Evolutionary conservation across 2,888 invertebrate species (phyloP).

Genomic region (Helleia helle): DNA sequence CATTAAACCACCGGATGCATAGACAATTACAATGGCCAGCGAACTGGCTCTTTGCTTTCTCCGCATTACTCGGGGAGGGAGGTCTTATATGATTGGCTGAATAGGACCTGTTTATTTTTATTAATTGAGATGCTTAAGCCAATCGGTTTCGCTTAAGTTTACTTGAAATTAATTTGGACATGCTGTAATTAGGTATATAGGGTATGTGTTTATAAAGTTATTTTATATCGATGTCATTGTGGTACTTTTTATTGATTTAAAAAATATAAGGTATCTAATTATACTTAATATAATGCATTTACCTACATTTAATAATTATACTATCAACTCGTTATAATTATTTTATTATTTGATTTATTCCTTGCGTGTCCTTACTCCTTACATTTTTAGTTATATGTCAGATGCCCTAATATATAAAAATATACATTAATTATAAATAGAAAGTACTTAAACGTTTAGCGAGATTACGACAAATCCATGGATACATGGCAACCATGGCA

Average conservation of each 20-base stretch:
- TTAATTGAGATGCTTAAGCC: slow-evolving; percentile 9
- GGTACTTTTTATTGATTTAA: too few relatives aligned
- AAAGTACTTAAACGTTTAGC: background rate
- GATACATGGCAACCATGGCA: background rate
- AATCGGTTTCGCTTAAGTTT: slow-evolving; percentile 13
- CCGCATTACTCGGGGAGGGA: slow-evolving; percentile 19
- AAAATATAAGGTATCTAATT: too few relatives aligned
- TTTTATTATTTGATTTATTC: too few relatives aligned
- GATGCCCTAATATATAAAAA: too few relatives aligned
- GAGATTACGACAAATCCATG: slow-evolving; percentile 6
- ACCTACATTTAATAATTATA: too few relatives aligned
- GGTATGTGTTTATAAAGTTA: too few relatives aligned
- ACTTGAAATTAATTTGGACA: background rate
- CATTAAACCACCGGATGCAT: slow-evolving; percentile 63
- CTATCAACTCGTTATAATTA: too few relatives aligned
- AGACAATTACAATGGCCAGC: slow-evolving; percentile 56
- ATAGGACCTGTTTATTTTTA: slow-evolving; percentile 8
- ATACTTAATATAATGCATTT: too few relatives aligned
- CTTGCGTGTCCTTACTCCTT: too few relatives aligned
- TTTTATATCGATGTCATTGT: too few relatives aligned
- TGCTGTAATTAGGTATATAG: too few relatives aligned
- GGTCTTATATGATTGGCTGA: slow-evolving; percentile 22
- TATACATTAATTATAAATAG: slow-evolving; percentile 4
- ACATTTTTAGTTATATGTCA: too few relatives aligned
- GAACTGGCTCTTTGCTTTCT: slow-evolving; percentile 38